Conservation (phyloP, 2,113 vertebrate species). For the Cisticola juncidis region DNA sequence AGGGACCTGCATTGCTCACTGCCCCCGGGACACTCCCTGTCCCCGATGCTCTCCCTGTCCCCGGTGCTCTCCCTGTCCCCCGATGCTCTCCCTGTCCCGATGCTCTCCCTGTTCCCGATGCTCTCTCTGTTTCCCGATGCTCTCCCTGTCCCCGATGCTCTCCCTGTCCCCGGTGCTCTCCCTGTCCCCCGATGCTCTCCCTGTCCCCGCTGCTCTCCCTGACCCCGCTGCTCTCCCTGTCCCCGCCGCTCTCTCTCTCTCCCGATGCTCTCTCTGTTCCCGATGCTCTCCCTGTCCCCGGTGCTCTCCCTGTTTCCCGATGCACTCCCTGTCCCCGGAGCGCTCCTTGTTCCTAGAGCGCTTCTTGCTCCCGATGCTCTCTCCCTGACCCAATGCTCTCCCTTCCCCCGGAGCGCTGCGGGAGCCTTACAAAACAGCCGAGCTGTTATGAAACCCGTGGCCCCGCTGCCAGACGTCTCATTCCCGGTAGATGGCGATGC, state of each 20-base stretch:
- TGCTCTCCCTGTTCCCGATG: too few relatives aligned
- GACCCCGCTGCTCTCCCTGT: rapidly evolving
- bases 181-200: background rate
- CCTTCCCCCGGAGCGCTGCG: background rate
- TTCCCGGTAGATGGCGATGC: slow-evolving; percentile 53
- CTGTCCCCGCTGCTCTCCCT: background rate
- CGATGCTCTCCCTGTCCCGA: too few relatives aligned
- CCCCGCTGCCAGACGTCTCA: background rate
- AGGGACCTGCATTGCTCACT: background rate
- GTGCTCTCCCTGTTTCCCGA: rapidly evolving
- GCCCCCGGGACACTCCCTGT: background rate
- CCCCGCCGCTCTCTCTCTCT: rapidly evolving
- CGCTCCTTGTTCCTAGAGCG: too few relatives aligned
- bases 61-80: background rate
- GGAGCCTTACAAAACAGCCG: background rate
- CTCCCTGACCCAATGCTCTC: background rate
- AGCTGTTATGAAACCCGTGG: background rate
- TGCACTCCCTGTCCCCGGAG: background rate
- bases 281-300: background rate
- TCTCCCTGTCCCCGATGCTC: background rate
- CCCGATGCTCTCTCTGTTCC: too few relatives aligned
- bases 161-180: background rate
- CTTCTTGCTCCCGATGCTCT: too few relatives aligned
- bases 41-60: background rate
- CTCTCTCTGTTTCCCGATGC: too few relatives aligned